Conservation (phyloP, 1,140 invertebrate genomes). For the Reticulitermes speratus region DNA sequence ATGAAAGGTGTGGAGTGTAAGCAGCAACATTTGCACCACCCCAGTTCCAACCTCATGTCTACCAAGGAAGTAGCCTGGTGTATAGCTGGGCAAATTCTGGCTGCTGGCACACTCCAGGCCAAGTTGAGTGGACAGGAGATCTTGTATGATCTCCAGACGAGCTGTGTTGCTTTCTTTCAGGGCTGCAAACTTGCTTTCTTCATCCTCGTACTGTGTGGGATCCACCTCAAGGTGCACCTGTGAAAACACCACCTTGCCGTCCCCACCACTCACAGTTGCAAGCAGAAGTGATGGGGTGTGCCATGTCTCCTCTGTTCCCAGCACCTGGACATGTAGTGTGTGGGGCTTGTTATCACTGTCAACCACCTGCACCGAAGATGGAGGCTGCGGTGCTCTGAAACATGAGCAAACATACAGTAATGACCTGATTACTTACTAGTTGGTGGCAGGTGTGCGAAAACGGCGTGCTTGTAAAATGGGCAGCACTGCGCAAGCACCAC, state of each 20-base stretch:
- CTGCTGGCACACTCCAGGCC: constrained; percentile 61
- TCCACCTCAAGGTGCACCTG: constrained; percentile 64
- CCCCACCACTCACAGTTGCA: constrained; percentile 60
- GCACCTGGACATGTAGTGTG: constrained; percentile 44
- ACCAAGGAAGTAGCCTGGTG: constrained; percentile 72
- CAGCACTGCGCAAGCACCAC: no score
- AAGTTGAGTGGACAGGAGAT: constrained; percentile 69
- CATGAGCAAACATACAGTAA: no score
- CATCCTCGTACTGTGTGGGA: constrained; percentile 55
- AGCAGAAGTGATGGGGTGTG: constrained; percentile 77
- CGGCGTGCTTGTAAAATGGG: no score
- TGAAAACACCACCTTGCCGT: constrained; percentile 76
- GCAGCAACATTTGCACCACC: constrained; percentile 22
- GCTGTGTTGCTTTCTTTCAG: constrained; percentile 62
- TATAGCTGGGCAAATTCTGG: constrained; percentile 48
- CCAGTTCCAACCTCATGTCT: constrained; percentile 64
- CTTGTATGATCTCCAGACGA: constrained; percentile 73
- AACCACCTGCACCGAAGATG: constrained; percentile 55
- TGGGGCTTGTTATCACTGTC: constrained; percentile 49
- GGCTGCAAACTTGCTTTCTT: constrained; percentile 62
- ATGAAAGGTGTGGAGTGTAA: neutral
- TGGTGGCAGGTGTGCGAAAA: no score
- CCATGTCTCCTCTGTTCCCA: constrained; percentile 82
- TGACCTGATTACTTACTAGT: no score
- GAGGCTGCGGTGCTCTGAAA: constrained; percentile 47